These are phyloP conservation scores for Phasia obesa DNA, from an alignment of 2,888 invertebrate genomes.

Conservation along the genomic window DNA sequence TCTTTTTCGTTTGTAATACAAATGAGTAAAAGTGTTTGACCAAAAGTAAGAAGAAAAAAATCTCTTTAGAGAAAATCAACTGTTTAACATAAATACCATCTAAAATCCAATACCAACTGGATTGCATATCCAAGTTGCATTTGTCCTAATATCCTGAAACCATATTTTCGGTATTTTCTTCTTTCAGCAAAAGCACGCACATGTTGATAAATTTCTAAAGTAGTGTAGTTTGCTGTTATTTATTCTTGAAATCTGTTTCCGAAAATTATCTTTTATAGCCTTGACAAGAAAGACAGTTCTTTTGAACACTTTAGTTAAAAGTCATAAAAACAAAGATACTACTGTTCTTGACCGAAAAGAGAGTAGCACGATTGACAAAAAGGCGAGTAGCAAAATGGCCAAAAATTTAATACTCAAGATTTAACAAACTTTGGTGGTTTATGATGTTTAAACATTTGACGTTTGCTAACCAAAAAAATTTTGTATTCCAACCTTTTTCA, in stretches of 20 bases:
- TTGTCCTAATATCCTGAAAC: neutral
- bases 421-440: too few species aligned
- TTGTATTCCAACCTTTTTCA: too few species aligned
- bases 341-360: neutral
- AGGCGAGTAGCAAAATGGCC: too few species aligned
- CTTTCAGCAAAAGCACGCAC: neutral
- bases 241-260: constrained; percentile 27
- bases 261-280: constrained; percentile 1
- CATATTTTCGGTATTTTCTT: neutral
- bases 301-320: constrained; percentile 17
- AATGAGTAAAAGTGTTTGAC: constrained; percentile 48
- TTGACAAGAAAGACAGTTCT: constrained; percentile 31
- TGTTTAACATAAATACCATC: constrained; percentile 41
- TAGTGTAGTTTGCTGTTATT: neutral
- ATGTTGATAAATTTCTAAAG: neutral
- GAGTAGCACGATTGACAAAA: neutral
- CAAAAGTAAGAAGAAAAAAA: constrained; percentile 3
- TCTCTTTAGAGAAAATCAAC: constrained; percentile 20
- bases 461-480: too few species aligned
- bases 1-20: neutral
- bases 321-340: neutral
- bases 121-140: constrained; percentile 66
- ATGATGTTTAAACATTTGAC: too few species aligned
- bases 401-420: too few species aligned
- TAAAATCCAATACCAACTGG: constrained; percentile 62